These are phyloP conservation scores for Adelphocoris suturalis DNA, from an alignment of 2,888 invertebrate genomes.

Conservation along the genomic window DNA sequence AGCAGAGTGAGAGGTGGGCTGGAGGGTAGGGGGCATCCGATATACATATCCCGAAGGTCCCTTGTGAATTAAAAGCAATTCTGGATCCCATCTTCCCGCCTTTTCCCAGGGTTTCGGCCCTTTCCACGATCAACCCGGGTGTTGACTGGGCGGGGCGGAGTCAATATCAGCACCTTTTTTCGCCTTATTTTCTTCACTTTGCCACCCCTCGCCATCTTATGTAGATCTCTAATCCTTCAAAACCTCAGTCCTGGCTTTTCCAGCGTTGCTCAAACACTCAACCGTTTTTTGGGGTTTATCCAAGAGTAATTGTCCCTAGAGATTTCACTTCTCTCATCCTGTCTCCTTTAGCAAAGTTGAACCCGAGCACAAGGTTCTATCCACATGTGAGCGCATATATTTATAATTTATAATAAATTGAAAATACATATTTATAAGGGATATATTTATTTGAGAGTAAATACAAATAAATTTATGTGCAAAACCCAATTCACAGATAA, in stretches of 20 bases:
- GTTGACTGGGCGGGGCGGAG: slow-evolving; percentile 12
- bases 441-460: too few relatives aligned
- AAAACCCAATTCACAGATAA: too few relatives aligned
- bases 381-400: too few relatives aligned
- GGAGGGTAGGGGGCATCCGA: slow-evolving; percentile 44
- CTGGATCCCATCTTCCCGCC: slow-evolving; percentile 59
- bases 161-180: slow-evolving; percentile 53
- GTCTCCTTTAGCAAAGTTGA: too few relatives aligned
- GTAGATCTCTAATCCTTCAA: slow-evolving; percentile 53
- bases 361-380: too few relatives aligned
- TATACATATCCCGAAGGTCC: slow-evolving; percentile 66
- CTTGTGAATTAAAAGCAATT: slow-evolving; percentile 63
- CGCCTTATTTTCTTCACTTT: not conserved
- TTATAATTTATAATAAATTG: too few relatives aligned
- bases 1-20: not conserved
- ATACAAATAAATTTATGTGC: too few relatives aligned
- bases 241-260: not conserved
- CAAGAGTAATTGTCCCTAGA: not conserved
- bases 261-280: slow-evolving; percentile 8
- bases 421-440: too few relatives aligned
- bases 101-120: not conserved
- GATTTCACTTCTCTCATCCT: not conserved
- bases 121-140: not conserved
- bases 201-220: not conserved
- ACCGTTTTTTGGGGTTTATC: not conserved